Base-by-base conservation (phyloP, 2,888 invertebrate genomes). In the Eumerus sabulonum region DNA sequence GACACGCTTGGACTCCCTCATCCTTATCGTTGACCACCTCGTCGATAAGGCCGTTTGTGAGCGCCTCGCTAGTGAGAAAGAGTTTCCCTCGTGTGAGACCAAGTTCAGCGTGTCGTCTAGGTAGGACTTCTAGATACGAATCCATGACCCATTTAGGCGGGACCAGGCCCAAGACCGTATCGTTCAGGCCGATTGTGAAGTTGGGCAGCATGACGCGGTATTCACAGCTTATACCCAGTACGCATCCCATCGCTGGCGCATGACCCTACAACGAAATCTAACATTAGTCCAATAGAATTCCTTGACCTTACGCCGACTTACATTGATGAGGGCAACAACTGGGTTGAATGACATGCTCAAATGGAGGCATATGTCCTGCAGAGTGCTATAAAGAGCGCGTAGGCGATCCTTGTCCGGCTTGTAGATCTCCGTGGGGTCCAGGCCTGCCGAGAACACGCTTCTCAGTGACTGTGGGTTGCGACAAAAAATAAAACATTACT, bases 351-450 rank as follows among this genome's bases (percentile, higher is more conserved):
- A 89, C 9, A 93, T 92, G 86, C 93, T 95, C 1, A 96, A 88
- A 84, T 93, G 92, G 13, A 95, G 85, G 94, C 94, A 95, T 13
- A 92, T 91, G 57, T 94, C 93, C 89, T 96, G 96, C 1, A 95
- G 87, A 0, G 92, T 90, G 0, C 89, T 89, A 95, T 95, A 96
- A 86, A 94, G 95, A 51, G 90, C 88, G 82, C 90, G 91, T 0
- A 92, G 89, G 81, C 93, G 90, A 36, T 93, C 92, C 53, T 89
- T 84, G 56, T 94, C 91, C 0, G 94, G 93, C 85, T 94, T 93
- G 85, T 94, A 95, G 93, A 96, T 93, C 89, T 96, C 95, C 89
- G 92, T 90, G 18, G 96, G 93, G 85, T 96, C 95, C 66, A 96
- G 88, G 13, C 96, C 96, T 18, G 93, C 95, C 12, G 92, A 93